Percentiles rank a stretch among this genome's conserved stretches.
Conservation (phyloP, 2,797 vertebrate genomes). For the Monodelphis domestica region DNA sequence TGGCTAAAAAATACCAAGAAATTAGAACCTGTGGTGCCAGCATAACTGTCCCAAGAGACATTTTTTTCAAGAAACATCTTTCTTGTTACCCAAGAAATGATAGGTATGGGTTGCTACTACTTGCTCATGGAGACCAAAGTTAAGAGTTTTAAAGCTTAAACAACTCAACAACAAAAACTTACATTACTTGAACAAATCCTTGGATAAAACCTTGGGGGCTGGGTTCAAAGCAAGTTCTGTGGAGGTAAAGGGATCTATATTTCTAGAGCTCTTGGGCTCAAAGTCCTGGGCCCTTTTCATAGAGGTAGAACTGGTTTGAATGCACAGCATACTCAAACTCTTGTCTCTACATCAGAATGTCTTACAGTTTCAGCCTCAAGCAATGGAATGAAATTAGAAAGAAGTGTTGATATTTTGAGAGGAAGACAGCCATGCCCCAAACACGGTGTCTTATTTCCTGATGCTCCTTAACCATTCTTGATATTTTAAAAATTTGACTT, state of each 20-base stretch:
- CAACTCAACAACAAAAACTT: no score
- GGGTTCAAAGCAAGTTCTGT: background rate
- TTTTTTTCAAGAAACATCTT: no score
- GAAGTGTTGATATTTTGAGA: slow-evolving; percentile 30
- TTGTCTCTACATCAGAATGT: background rate
- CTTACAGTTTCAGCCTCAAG: background rate
- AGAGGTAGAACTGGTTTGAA: background rate
- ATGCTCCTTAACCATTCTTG: slow-evolving; percentile 31
- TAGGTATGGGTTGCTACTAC: no score
- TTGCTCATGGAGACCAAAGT: no score
- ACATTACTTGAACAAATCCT: no score
- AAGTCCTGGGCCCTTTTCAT: background rate
- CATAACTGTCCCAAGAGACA: no score
- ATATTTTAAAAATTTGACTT: slow-evolving; percentile 7
- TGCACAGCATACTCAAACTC: background rate
- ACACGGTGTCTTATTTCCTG: background rate
- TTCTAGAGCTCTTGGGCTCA: background rate
- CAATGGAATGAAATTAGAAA: slow-evolving; percentile 2
- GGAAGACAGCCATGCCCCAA: background rate
- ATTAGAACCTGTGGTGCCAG: no score
- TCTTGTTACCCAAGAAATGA: no score
- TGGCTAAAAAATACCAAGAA: no score
- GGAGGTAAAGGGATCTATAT: background rate
- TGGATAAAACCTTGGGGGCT: no score
- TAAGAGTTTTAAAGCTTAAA: no score